Conservation (phyloP, 1,140 invertebrate species). For the Tetramorium simillimum region DNA sequence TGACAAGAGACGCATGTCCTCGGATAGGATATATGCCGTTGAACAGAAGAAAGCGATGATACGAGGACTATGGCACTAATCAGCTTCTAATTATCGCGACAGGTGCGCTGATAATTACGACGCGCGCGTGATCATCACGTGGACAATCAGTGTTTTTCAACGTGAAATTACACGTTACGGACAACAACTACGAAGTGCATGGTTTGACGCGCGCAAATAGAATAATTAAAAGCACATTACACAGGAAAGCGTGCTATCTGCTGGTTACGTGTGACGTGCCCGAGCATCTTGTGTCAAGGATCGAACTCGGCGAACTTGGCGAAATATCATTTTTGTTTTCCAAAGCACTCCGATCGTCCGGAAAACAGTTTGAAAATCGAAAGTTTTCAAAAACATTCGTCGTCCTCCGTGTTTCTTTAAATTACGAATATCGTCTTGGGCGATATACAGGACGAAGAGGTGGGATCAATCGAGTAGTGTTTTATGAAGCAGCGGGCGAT, state of each 20-base stretch:
- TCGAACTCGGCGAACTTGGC: neutral
- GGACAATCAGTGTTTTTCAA: conserved; percentile 64
- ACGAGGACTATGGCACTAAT: conserved; percentile 71
- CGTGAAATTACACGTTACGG: conserved; percentile 65
- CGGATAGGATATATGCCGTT: neutral
- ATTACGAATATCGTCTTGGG: neutral
- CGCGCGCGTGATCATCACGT: conserved; percentile 65
- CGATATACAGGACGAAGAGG: neutral
- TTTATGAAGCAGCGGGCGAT: conserved; percentile 71
- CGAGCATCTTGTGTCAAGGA: neutral
- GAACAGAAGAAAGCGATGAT: conserved; percentile 32
- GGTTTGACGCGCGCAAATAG: conserved; percentile 75
- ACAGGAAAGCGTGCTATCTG: conserved; percentile 39
- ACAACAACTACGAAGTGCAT: conserved; percentile 61
- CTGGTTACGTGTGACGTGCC: conserved; percentile 46
- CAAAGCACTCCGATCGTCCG: neutral
- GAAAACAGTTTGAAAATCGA: neutral
- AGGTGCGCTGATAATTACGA: conserved; percentile 71
- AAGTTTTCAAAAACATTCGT: neutral
- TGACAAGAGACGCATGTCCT: neutral
- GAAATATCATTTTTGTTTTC: neutral
- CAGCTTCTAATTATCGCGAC: conserved; percentile 77
- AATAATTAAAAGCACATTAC: conserved; percentile 82
- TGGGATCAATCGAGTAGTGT: conserved; percentile 48
- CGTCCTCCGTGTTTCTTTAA: neutral